Conservation (phyloP, 2,888 invertebrate genomes). For the Troides aeacus region DNA sequence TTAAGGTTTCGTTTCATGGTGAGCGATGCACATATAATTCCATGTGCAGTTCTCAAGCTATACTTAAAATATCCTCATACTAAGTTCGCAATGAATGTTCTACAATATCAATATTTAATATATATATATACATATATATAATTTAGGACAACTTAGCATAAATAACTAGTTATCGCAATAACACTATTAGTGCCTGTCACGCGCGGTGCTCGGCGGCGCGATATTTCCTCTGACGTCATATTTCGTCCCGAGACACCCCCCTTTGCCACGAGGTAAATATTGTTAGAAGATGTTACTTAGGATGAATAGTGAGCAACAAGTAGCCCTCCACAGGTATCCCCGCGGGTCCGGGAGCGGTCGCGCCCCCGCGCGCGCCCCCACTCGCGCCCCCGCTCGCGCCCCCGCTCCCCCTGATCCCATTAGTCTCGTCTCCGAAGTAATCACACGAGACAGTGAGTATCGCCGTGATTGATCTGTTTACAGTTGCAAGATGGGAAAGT, state of each 20-base stretch:
- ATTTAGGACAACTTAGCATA: no score
- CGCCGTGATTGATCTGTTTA: constrained; percentile 56
- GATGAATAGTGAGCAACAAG: constrained; percentile 38
- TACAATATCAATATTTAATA: no score
- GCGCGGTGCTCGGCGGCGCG: no score
- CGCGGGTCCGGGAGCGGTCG: constrained; percentile 32
- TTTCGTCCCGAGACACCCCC: background rate
- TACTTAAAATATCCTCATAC: no score
- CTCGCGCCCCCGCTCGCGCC: constrained; percentile 34
- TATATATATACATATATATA: no score
- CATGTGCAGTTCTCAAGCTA: no score
- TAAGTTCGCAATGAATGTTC: no score
- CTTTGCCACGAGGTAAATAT: constrained; percentile 15
- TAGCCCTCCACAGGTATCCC: constrained; percentile 51
- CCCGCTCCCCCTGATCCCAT: constrained; percentile 36
- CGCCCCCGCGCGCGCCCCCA: constrained; percentile 26
- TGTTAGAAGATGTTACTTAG: constrained; percentile 26
- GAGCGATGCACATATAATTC: no score
- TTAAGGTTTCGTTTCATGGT: no score
- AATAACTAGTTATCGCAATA: no score
- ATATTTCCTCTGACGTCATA: background rate
- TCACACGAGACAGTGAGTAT: constrained; percentile 54
- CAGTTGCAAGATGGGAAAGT: constrained; percentile 24
- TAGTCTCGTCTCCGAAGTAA: constrained; percentile 48
- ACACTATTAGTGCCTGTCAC: no score